Evolutionary conservation across 2,888 invertebrate species (phyloP), one percentile per base, ranked within the genome.

Genomic region (Diadromus collaris): DNA sequence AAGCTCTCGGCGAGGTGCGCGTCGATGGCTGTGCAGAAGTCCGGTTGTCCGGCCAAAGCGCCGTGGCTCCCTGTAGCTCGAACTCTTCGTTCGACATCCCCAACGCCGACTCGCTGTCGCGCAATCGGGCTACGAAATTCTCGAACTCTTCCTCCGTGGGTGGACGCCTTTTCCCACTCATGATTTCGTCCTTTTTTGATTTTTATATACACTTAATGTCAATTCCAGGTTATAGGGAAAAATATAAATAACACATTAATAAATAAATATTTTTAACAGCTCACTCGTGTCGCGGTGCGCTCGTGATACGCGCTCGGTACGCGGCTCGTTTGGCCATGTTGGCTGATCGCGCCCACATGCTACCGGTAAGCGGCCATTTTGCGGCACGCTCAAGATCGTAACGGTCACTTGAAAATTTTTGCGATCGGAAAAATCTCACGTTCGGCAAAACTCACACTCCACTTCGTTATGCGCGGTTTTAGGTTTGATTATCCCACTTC

Each of bases 61-160:
- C n/a, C 46, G 19, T 4, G n/a, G 46, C 19, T 19, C 21, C 19
- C 3, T 48, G 41, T 16, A 16, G 13, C 3, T n/a, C 44, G 4
- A 21, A 2, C 6, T 19, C 5, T 19, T 7, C n/a, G n/a, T n/a
- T 3, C 2, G 46, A 19, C 6, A 21, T 5, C 19, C 5, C 19
- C 19, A 41, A 41, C n/a, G 46, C 3, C 5, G 19, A 5, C 21
- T n/a, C 19, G 6, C 19, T 4, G 7, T 48, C 46, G 46, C 46
- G 46, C 6, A 48, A 2, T 7, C 46, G 6, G 5, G 46, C 46
- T 19, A 19, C 7, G 46, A 65, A 65, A 21, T 48, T n/a, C 44
- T 24, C 46, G 32, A 65, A 46, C 9, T 21, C 48, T 10, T 44
- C 63, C 19, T 44, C 65, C 13, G 24, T 19, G 41, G 64, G 44